These are phyloP conservation scores for Lepus europaeus DNA, from an alignment of 2,113 vertebrate genomes.

Conservation along the genomic window DNA sequence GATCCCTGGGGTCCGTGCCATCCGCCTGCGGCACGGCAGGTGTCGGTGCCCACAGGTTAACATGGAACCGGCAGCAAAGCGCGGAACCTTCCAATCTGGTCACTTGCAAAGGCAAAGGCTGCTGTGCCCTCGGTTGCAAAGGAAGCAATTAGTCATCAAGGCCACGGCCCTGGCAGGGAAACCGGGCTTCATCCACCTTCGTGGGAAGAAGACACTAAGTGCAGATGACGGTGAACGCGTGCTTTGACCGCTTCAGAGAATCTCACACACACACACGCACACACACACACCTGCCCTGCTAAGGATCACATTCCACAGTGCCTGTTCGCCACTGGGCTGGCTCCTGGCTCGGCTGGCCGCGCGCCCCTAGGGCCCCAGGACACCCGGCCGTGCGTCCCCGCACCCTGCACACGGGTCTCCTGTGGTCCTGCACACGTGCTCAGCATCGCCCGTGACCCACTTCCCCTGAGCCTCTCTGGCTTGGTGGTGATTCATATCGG, in stretches of 20 bases:
- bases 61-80: background rate
- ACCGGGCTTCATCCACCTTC: background rate
- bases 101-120: background rate
- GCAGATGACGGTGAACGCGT: background rate
- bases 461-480: background rate
- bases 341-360: background rate
- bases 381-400: background rate
- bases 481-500: background rate
- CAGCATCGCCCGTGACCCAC: background rate
- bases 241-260: background rate
- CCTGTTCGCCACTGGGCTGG: background rate
- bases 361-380: background rate
- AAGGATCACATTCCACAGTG: background rate
- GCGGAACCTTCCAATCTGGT: background rate
- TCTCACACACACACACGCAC: background rate
- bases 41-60: background rate
- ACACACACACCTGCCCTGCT: no score
- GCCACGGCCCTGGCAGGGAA: background rate
- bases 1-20: rapidly evolving
- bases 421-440: background rate
- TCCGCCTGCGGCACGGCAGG: background rate
- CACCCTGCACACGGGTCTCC: background rate
- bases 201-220: background rate
- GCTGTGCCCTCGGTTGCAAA: background rate
- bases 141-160: conserved; percentile 24